Conservation (phyloP, 2,113 vertebrate genomes). For the Circaetus gallicus region DNA sequence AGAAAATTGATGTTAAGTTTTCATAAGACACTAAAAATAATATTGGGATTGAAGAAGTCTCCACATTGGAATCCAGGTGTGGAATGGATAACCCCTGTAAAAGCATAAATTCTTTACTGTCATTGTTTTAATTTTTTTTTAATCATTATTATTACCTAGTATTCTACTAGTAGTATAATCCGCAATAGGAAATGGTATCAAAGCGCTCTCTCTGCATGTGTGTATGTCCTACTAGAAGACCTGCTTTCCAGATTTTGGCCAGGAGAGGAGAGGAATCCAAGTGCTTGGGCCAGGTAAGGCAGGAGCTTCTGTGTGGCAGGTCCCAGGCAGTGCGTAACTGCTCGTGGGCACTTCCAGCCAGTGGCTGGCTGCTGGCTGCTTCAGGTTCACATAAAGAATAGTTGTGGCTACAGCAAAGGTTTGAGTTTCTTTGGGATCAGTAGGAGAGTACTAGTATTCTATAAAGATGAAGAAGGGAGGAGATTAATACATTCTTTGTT, state of each 20-base stretch:
- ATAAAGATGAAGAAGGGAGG: background rate
- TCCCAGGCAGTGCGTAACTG: background rate
- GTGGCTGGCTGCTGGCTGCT: rapidly evolving
- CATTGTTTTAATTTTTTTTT: background rate
- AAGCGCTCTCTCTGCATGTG: background rate
- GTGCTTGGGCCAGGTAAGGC: no score
- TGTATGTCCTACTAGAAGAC: background rate
- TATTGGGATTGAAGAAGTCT: background rate
- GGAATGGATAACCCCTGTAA: background rate
- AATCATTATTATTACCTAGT: background rate
- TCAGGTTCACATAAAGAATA: background rate
- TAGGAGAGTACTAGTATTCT: background rate
- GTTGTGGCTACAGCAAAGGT: background rate
- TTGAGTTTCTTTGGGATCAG: background rate
- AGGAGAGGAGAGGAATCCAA: background rate
- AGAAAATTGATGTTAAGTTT: background rate
- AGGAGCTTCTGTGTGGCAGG: background rate
- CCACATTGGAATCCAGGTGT: background rate
- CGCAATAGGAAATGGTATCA: background rate
- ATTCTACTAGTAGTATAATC: background rate
- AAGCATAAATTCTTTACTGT: background rate
- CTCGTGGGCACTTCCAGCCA: background rate
- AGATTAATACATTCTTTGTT: background rate
- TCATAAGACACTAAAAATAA: background rate
- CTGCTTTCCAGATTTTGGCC: no score